A percentile compares a stretch with the other conserved stretches of the same genome.
phyloP scores from a whole-genome alignment of 2,797 vertebrate species.

The Neopelma chrysocephalum region DNA sequence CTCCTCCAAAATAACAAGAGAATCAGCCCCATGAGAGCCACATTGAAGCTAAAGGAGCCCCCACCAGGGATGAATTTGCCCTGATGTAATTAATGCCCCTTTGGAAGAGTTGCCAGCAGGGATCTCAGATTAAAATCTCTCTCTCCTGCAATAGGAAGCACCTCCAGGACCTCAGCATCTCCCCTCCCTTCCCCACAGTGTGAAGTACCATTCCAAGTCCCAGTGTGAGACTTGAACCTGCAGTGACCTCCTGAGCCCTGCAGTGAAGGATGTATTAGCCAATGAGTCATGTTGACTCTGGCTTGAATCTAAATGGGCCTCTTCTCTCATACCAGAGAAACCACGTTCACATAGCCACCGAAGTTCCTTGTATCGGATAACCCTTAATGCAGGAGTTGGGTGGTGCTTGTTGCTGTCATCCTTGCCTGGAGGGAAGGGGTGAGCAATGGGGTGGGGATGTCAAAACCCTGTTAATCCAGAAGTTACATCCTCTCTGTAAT shows the following conservation, averaged over 20 bases:
- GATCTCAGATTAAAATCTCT: slow-evolving; percentile 37
- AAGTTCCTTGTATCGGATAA: not conserved
- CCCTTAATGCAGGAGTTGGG: not conserved
- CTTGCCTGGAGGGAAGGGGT: slow-evolving; percentile 30
- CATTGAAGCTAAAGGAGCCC: not conserved
- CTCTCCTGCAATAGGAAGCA: slow-evolving; percentile 41
- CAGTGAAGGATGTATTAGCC: slow-evolving; percentile 56
- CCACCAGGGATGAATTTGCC: not conserved
- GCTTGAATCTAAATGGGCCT: slow-evolving; percentile 53
- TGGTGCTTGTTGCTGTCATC: slow-evolving; percentile 38
- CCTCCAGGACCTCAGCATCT: slow-evolving; percentile 40
- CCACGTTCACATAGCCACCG: slow-evolving; percentile 28
- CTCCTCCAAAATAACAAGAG: not conserved
- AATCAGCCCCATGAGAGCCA: not conserved
- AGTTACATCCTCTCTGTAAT: slow-evolving; percentile 37
- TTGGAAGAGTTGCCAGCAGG: slow-evolving; percentile 35
- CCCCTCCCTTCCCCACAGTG: slow-evolving; percentile 17
- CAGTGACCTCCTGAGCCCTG: slow-evolving; percentile 60
- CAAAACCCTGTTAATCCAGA: slow-evolving; percentile 38
- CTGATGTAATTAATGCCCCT: slow-evolving; percentile 11
- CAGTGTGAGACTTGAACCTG: slow-evolving; percentile 62
- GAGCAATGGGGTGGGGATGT: slow-evolving; percentile 41
- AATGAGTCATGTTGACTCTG: slow-evolving; percentile 70
- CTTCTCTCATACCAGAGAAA: slow-evolving; percentile 58
- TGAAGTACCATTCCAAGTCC: slow-evolving; percentile 48